Base-by-base conservation (phyloP, 2,888 invertebrate genomes). In the Athalia cordata region DNA sequence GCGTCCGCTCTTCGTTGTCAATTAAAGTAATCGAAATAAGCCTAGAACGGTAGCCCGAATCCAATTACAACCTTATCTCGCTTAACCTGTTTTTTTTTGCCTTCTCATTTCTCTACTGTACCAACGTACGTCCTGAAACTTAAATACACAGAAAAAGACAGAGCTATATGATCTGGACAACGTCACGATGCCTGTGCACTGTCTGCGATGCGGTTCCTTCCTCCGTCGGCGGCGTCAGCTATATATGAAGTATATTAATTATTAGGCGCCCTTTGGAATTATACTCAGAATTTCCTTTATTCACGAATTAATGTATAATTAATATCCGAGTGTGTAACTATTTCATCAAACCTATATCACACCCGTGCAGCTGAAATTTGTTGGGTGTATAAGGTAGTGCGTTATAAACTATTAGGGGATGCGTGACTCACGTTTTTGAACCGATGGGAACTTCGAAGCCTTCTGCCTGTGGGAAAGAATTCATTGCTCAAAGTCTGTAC, bases 41-140 rank as follows among this genome's bases (percentile, higher is more conserved):
- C 62, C 13, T 11, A 70, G 68, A 61, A 50, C 70, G 65, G 72
- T 74, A 70, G 78, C 55, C 11, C 57, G 49, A 65, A 74, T 78
- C 65, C 49, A 83, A 83, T 82, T 82, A 78, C 79, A 80, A 78
- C 78, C 81, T 82, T 84, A 84, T 85, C 83, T 72, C 80, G 81
- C 2, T 29, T 78, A 82, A 83, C 82, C 43, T 74, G 74, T 74
- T 78, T 45, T 70, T 83, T 85, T 72, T 29, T 82, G 85, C 13
- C 47, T 83, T 85, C 29, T 29, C 29, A 29, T 29, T 29, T 29
- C 29, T 29, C 29, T 29, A 29, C 29, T 29, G 29, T 29, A 29
- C 29, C 29, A 29, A 86, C 86, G 84, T 84, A 84, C 85, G 83
- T 84, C 81, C 81, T 84, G 82, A 85, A 86, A 81, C 81, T 83